Conservation (phyloP, 2,113 vertebrate species). For the Podocnemis expansa region DNA sequence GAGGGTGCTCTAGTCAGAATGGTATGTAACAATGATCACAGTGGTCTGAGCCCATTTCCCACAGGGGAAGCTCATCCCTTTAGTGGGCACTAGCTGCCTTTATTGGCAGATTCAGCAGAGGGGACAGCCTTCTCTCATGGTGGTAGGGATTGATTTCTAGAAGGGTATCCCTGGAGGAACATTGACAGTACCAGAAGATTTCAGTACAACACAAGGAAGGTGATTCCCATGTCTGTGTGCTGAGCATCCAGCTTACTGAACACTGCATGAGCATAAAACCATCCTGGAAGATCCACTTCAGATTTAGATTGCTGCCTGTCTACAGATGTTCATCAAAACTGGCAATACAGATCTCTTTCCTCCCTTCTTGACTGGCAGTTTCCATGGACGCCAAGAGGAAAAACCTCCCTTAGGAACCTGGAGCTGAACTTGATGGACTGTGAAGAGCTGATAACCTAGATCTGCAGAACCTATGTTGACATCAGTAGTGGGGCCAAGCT, state of each 20-base stretch:
- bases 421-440: conserved; percentile 24
- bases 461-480: conserved; percentile 8
- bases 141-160: too few relatives aligned
- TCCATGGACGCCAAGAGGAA: neutral
- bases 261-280: neutral
- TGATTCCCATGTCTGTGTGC: neutral
- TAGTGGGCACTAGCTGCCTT: too few relatives aligned
- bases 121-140: too few relatives aligned
- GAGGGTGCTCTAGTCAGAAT: too few relatives aligned
- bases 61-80: too few relatives aligned
- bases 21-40: too few relatives aligned
- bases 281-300: neutral
- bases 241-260: neutral
- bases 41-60: too few relatives aligned
- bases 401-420: conserved; percentile 25
- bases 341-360: too few relatives aligned
- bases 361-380: neutral
- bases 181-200: neutral
- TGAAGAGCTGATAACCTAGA: conserved; percentile 54
- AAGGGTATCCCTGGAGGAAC: neutral
- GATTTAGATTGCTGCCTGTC: neutral
- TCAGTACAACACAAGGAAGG: neutral
- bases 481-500: conserved; percentile 26
- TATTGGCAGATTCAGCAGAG: too few relatives aligned
- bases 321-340: neutral